These are phyloP conservation scores for Pseudochirops cupreus DNA, from an alignment of 2,797 vertebrate species.

Conservation along the genomic window DNA sequence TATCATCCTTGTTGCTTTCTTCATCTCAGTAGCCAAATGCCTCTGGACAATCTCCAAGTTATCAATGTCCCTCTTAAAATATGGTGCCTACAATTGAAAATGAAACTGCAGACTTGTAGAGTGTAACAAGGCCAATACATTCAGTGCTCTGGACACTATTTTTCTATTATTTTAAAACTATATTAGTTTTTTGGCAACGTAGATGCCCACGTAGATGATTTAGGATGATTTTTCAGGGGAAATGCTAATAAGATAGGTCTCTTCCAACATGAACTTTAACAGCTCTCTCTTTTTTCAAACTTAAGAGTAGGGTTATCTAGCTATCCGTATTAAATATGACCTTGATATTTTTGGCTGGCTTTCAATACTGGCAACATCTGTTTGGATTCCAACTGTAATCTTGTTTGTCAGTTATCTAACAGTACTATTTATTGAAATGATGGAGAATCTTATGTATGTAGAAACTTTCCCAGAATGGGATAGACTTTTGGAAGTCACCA, in stretches of 20 bases:
- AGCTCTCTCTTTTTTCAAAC: not conserved
- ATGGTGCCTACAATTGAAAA: not conserved
- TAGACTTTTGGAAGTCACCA: not conserved
- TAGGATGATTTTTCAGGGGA: not conserved
- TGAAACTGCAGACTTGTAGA: not conserved
- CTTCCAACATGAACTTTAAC: not conserved
- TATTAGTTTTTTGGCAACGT: not conserved
- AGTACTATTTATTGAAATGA: not conserved
- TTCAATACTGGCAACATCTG: not conserved
- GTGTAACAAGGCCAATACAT: not conserved
- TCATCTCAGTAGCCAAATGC: not conserved
- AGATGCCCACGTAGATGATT: not conserved
- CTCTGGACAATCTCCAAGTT: not conserved
- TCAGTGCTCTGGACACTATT: not conserved
- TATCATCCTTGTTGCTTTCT: not conserved
- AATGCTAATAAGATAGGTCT: not conserved
- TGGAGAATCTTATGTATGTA: not conserved
- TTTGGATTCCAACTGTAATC: not conserved
- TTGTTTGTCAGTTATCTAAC: not conserved
- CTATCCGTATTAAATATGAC: not conserved
- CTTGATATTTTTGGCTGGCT: not conserved
- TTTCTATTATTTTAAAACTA: not conserved
- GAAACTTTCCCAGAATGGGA: not conserved
- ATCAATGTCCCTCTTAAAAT: not conserved
- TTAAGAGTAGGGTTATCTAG: not conserved